Evolutionary conservation across 2,113 vertebrate genomes (phyloP).

Genomic region (Strix aluco): DNA sequence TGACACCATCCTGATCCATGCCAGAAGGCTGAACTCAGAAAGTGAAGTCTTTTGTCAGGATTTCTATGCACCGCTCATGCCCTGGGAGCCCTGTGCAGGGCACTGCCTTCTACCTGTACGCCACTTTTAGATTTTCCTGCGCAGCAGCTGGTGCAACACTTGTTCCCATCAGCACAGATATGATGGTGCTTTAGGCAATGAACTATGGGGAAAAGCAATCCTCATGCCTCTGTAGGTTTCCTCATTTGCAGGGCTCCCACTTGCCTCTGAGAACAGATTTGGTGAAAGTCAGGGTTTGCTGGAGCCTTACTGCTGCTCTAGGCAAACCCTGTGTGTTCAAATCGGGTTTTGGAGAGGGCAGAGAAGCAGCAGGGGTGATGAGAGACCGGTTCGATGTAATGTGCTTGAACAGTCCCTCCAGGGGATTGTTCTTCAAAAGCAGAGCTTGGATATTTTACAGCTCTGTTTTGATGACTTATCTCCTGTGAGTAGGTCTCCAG

Average conservation of each 20-base stretch:
- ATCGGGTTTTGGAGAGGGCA: background rate
- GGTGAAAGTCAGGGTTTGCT: background rate
- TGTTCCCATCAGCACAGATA: background rate
- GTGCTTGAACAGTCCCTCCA: background rate
- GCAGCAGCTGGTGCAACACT: background rate
- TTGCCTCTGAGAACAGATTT: background rate
- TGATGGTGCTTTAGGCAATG: background rate
- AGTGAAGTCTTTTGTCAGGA: background rate
- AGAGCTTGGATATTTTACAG: background rate
- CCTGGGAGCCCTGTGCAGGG: background rate
- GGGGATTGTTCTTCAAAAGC: background rate
- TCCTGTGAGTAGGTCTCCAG: background rate
- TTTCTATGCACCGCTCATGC: rapidly evolving
- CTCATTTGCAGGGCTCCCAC: background rate
- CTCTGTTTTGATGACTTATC: background rate
- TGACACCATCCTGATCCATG: background rate
- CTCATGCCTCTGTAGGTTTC: background rate
- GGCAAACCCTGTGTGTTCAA: background rate
- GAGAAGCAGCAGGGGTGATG: background rate
- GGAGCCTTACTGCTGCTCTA: background rate
- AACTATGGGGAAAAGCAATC: background rate
- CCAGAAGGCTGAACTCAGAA: background rate
- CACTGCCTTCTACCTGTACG: background rate
- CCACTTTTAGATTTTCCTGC: background rate
- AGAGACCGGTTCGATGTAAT: background rate